Conservation (phyloP, 2,888 invertebrate genomes). For the Lordiphosa andalusiaca region DNA sequence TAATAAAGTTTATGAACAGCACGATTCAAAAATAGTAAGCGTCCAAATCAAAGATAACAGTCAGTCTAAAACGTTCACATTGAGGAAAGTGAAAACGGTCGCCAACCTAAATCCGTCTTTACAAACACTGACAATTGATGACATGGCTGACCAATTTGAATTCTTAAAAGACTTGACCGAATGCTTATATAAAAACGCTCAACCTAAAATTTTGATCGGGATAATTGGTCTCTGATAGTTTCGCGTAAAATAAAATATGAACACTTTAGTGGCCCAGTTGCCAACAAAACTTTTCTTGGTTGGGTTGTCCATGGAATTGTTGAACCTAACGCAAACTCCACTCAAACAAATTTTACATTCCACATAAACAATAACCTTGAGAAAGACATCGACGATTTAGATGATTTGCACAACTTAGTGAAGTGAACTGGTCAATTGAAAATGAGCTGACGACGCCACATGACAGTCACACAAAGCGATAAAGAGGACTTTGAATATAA, state of each 20-base stretch:
- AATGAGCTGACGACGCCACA: too few species aligned
- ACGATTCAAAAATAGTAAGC: conserved; percentile 3
- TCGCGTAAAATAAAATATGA: background rate
- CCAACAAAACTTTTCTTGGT: background rate
- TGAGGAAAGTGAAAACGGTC: background rate
- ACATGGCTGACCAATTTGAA: background rate
- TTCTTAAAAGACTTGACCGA: too few species aligned
- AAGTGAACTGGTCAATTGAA: too few species aligned
- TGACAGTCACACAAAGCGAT: too few species aligned
- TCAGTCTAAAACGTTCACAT: conserved; percentile 1
- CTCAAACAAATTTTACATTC: too few species aligned
- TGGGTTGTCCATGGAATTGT: background rate
- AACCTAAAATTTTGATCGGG: too few species aligned
- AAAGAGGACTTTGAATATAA: too few species aligned
- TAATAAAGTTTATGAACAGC: conserved; percentile 6
- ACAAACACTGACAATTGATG: background rate
- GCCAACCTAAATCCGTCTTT: background rate
- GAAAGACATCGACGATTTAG: too few species aligned
- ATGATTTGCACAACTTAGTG: too few species aligned
- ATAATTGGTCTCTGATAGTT: background rate
- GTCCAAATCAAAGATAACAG: background rate
- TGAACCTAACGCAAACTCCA: background rate
- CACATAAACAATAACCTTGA: too few species aligned
- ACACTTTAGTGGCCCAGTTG: background rate
- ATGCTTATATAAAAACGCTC: too few species aligned